A percentile compares a stretch with the other conserved stretches of the same genome.
These are phyloP conservation scores for Neolamprologus cancellatus DNA, from an alignment of 2,113 vertebrate genomes.

Conservation along the genomic window DNA sequence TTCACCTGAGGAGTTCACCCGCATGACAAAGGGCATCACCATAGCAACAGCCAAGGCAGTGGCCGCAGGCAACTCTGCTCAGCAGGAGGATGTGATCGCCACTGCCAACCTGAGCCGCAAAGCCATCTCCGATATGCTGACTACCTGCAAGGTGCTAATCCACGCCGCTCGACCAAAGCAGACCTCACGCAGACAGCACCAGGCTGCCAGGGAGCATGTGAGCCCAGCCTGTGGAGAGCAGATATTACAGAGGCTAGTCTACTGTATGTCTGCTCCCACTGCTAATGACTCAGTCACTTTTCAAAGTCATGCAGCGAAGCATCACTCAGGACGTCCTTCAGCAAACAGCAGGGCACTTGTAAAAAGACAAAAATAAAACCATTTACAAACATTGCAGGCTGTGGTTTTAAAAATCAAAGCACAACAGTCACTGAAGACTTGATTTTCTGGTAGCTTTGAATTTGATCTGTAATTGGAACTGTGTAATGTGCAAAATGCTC, in stretches of 20 bases:
- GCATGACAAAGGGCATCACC: slow-evolving; percentile 99
- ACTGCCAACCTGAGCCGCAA: slow-evolving; percentile 98
- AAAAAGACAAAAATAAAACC: neutral
- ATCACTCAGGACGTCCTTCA: slow-evolving; percentile 26
- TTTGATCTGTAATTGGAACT: neutral
- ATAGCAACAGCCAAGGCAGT: slow-evolving; percentile 95
- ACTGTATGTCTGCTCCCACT: neutral
- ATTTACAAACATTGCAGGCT: neutral
- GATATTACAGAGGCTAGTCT: slow-evolving; percentile 14
- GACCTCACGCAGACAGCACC: slow-evolving; percentile 24
- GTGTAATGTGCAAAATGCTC: neutral
- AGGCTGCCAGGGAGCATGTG: slow-evolving; percentile 23
- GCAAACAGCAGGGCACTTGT: neutral
- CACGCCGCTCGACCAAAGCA: slow-evolving; percentile 4
- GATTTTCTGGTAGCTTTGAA: neutral
- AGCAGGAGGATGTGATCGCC: slow-evolving; percentile 95
- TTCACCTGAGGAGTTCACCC: slow-evolving; percentile 93
- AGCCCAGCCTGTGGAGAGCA: slow-evolving; percentile 28
- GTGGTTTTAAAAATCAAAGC: neutral
- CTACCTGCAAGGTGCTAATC: slow-evolving; percentile 73
- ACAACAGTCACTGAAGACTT: neutral
- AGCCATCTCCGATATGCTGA: slow-evolving; percentile 92
- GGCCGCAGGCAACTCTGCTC: slow-evolving; percentile 93
- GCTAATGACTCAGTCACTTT: slow-evolving; percentile 30
- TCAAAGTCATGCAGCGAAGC: slow-evolving; percentile 30